phyloP scores from a whole-genome alignment of 2,888 invertebrate genomes.

The Onthophagus sagittarius region DNA sequence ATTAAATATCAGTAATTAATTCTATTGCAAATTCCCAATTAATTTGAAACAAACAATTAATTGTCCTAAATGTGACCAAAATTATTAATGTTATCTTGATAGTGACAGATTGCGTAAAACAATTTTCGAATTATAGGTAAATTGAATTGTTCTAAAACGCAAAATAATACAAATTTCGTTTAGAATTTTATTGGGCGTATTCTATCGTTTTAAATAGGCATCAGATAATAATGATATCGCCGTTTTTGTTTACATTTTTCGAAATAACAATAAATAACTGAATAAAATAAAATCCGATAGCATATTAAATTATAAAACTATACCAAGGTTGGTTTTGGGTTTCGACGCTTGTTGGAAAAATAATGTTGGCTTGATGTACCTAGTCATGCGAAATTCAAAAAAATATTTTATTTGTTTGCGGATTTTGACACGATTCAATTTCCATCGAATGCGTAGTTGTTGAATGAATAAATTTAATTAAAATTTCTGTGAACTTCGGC shows the following conservation, averaged over 20 bases:
- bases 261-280: background rate
- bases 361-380: background rate
- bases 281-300: background rate
- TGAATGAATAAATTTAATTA: background rate
- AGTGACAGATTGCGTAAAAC: too few species aligned
- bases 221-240: background rate
- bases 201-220: background rate
- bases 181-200: too few species aligned
- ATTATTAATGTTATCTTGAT: too few species aligned
- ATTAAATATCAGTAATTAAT: too few species aligned
- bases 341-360: background rate
- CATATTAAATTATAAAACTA: background rate
- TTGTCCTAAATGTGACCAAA: too few species aligned
- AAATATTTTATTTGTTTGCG: slow-evolving; percentile 11
- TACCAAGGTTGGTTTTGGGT: background rate
- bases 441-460: background rate
- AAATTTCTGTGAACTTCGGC: background rate
- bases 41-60: too few species aligned
- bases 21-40: too few species aligned
- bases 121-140: too few species aligned
- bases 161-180: too few species aligned
- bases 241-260: background rate
- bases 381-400: background rate
- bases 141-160: too few species aligned
- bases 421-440: slow-evolving; percentile 9